phyloP scores from a whole-genome alignment of 2,113 vertebrate genomes.

The Pipra filicauda region DNA sequence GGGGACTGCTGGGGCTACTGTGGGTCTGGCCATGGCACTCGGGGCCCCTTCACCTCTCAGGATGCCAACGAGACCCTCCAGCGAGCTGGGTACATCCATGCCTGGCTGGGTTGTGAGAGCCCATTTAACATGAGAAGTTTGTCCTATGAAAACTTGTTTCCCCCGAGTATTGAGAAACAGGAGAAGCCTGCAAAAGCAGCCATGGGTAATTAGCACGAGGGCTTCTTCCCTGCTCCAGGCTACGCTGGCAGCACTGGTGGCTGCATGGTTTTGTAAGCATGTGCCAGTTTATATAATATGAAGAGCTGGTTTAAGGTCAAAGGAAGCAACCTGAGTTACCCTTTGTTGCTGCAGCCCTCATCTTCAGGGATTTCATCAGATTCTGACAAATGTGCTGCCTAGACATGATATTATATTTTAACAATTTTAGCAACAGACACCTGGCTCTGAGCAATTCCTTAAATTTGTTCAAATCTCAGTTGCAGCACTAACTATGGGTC shows the following conservation, averaged over 20 bases:
- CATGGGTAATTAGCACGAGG: not conserved
- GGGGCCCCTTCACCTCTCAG: rapidly evolving
- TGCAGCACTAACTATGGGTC: not conserved
- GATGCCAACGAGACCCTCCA: no score
- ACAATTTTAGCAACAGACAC: not conserved
- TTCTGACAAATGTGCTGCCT: not conserved
- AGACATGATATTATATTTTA: not conserved
- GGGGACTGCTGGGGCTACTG: not conserved
- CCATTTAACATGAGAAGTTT: rapidly evolving
- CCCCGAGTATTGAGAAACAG: rapidly evolving
- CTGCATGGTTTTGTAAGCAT: not conserved
- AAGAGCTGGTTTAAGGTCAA: not conserved
- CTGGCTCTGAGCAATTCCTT: not conserved
- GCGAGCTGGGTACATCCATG: rapidly evolving
- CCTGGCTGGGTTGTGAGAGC: rapidly evolving
- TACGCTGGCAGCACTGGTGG: not conserved
- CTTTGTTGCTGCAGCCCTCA: not conserved
- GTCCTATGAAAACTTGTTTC: not conserved
- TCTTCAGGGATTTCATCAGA: not conserved
- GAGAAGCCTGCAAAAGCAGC: not conserved
- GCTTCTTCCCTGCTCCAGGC: not conserved
- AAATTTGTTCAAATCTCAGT: not conserved
- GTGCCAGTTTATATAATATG: not conserved
- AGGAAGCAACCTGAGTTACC: not conserved
- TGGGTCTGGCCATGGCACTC: rapidly evolving